Conservation (phyloP, 2,888 invertebrate genomes). For the Acanthopleura granulata region DNA sequence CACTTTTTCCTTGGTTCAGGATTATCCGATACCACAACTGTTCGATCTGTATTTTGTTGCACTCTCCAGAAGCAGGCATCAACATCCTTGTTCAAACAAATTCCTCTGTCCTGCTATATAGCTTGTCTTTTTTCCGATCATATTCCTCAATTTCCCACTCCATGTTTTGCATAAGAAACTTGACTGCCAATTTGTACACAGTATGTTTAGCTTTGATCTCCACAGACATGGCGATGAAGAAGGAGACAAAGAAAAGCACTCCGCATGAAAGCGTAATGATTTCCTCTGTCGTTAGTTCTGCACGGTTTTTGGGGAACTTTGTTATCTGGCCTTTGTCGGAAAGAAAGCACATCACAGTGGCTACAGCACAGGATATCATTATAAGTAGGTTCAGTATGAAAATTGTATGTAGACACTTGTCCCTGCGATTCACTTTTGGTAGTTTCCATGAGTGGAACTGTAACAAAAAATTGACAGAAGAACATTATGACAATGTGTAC, state of each 20-base stretch:
- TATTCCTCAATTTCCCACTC: slow-evolving; percentile 71
- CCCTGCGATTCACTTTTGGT: slow-evolving; percentile 71
- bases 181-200: slow-evolving; percentile 70
- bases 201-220: slow-evolving; percentile 73
- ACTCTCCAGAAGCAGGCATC: too few relatives aligned
- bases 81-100: background rate
- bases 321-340: slow-evolving; percentile 67
- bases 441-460: slow-evolving; percentile 72
- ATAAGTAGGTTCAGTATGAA: slow-evolving; percentile 71
- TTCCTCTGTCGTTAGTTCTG: slow-evolving; percentile 71
- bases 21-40: too few relatives aligned
- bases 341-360: slow-evolving; percentile 73
- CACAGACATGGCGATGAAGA: slow-evolving; percentile 74
- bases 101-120: background rate
- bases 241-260: slow-evolving; percentile 73
- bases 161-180: slow-evolving; percentile 69
- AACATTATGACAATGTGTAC: too few relatives aligned
- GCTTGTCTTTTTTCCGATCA: slow-evolving; percentile 60
- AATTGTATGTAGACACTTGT: slow-evolving; percentile 71
- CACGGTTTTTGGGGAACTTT: slow-evolving; percentile 60
- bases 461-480: slow-evolving; percentile 36
- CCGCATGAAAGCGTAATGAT: slow-evolving; percentile 73
- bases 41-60: too few relatives aligned
- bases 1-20: too few relatives aligned
- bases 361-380: slow-evolving; percentile 72